Evolutionary conservation across 2,113 vertebrate genomes (phyloP), one percentile per base, ranked within the genome.

Genomic region (Zingel zingel): DNA sequence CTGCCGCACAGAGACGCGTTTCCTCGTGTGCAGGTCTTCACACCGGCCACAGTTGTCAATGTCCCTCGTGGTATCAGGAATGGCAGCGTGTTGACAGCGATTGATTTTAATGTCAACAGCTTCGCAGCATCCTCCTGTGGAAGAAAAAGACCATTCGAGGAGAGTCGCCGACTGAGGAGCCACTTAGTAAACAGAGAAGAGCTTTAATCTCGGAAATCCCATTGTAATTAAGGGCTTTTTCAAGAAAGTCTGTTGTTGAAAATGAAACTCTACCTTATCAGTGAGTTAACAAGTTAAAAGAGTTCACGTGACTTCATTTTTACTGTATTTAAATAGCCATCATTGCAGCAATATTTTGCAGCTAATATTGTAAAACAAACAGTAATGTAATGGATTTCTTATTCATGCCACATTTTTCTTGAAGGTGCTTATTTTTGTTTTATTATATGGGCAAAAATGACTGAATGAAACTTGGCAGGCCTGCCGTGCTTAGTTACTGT

Each of bases 21-120:
- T 79, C 47, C 61, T 76, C n/a, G 53, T 78, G 65, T 68, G 79
- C 59, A 59, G 71, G 66, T 85, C 57, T 65, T 81, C 85, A 77
- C 84, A 54, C 53, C 82, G 50, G 68, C 59, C 69, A 21, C 71
- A 36, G 81, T 27, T 47, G 76, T 83, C 77, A 62, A 1, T 12
- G 48, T 83, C 82, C 78, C 71, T 54, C 4, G 62, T 75, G 77
- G 45, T 15, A 77, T 73, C n/a, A 13, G 81, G 68, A 63, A 74
- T 56, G 90, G 83, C 86, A 86, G 72, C 16, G 53, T 76, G 90
- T 86, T 89, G 92, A 90, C 94, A 90, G 81, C 18, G 9, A 94
- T 95, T 61, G 91, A 95, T 95, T 87, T 87, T 85, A 65, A 76
- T 78, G 89, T 93, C 93, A 90, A 83, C 82, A 57, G 81, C 75